Evolutionary conservation across 2,113 vertebrate species (phyloP), one percentile per base, ranked within the genome.

Genomic region (Pimephales promelas): DNA sequence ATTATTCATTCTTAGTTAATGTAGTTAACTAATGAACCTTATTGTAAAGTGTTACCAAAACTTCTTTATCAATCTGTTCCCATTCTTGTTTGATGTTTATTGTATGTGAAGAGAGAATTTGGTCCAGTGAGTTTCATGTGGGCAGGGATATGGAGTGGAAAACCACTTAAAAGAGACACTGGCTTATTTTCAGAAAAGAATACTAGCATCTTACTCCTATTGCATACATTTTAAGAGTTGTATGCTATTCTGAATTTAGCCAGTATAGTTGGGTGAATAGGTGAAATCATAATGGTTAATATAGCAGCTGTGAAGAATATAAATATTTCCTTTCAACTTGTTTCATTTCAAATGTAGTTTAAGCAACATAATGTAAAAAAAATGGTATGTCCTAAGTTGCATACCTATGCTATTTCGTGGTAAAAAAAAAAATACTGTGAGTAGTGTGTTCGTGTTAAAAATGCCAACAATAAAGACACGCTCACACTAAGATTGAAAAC

Each of bases 1-100:
- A n/a, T n/a, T n/a, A n/a, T n/a, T n/a, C n/a, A n/a, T n/a, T n/a
- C n/a, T n/a, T n/a, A n/a, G n/a, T n/a, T n/a, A n/a, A n/a, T n/a
- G n/a, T n/a, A n/a, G n/a, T n/a, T n/a, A n/a, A n/a, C n/a, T n/a
- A n/a, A n/a, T n/a, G n/a, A n/a, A n/a, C n/a, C n/a, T n/a, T n/a
- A n/a, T n/a, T n/a, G n/a, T n/a, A n/a, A n/a, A n/a, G n/a, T n/a
- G n/a, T n/a, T n/a, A n/a, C n/a, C n/a, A n/a, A n/a, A 71, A 45
- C 36, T 71, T 14, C 13, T n/a, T 24, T 70, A 43, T 70, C 66
- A 70, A 43, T 70, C 36, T 70, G 20, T n/a, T 71, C 36, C 43
- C 34, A 40, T 68, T 5, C 36, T 72, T 72, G 45, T 72, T 45
- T 45, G 68, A 72, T 24, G 40, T 72, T 72, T 72, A 45, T 47